Evolutionary conservation across 1,140 invertebrate species (phyloP), one percentile per base, ranked within the genome.

Genomic region (Musca domestica): DNA sequence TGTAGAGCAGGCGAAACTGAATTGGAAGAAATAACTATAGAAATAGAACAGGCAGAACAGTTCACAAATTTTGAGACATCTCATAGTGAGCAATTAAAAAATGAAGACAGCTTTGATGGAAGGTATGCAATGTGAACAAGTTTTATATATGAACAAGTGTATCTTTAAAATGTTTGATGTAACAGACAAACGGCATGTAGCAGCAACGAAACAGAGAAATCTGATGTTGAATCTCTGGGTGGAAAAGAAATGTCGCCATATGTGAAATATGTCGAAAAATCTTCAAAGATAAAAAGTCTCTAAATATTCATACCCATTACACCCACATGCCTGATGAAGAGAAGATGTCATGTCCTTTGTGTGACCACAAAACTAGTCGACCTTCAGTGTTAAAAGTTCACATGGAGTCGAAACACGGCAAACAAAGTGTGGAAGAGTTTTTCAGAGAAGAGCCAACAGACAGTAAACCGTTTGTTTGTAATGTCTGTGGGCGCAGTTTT

Each of bases 301-400:
- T 61, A 7, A 41, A 61, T 19, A 61, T 23, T 7, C 56, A 61
- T 17, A 61, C 34, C 19, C 56, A 27, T 34, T 61, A 61, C 14
- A 61, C 27, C 0, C 56, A 61, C n/a, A 61, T 61, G 56, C 27
- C 56, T 1, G 56, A 61, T 34, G 56, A 61, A 61, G 27, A 61
- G 17, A 61, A 61, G 41, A 10, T 61, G 12, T n/a, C 27, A 12
- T 61, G 56, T 34, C 56, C 56, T 10, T 61, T 61, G 27, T 61
- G 56, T 19, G 20, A 2, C 9, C 34, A 61, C 30, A 61, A 20
- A 61, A 30, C 56, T 9, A 61, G 27, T 20, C 56, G 56, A 3
- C 19, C 27, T 2, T 34, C n/a, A 12, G 56, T 27, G 5, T 20
- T 61, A 19, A 61, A 34, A 34, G 27, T 61, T 12, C 56, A 61